Percentiles rank a stretch among this genome's conserved stretches.
These are phyloP conservation scores for Neomonachus schauinslandi DNA, from an alignment of 2,113 vertebrate species.

Conservation along the genomic window DNA sequence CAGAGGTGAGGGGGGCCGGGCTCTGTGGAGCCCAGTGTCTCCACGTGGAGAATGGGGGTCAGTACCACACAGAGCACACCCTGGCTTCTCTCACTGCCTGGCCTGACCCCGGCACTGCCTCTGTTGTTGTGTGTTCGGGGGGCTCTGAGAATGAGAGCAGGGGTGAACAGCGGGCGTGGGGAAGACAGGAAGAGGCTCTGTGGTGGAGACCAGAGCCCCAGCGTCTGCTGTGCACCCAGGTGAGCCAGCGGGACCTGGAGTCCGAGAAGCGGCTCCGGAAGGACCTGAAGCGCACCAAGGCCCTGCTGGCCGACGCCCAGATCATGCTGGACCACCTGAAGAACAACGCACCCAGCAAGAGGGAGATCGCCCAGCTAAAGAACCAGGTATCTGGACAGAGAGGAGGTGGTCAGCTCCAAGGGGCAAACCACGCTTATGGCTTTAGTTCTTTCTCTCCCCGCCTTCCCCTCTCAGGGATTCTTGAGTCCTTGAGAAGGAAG, in stretches of 20 bases:
- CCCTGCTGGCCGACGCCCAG: conserved; percentile 95
- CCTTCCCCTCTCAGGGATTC: neutral
- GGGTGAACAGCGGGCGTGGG: neutral
- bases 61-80: neutral
- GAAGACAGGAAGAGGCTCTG: neutral
- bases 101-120: neutral
- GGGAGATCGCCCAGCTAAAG: conserved; percentile 97
- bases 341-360: conserved; percentile 97
- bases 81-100: neutral
- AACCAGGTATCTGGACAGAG: conserved; percentile 91
- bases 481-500: conserved; percentile 15
- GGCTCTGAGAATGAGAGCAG: neutral
- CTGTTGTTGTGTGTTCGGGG: neutral
- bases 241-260: conserved; percentile 93
- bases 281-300: conserved; percentile 97
- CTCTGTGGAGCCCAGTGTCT: accelerated
- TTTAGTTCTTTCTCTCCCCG: neutral
- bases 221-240: conserved; percentile 83
- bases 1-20: neutral
- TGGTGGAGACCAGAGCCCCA: neutral
- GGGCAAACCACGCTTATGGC: neutral
- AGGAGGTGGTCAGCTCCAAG: neutral
- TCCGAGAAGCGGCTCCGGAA: conserved; percentile 95
- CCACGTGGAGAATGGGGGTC: neutral
- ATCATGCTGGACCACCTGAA: conserved; percentile 99